Evolutionary conservation across 2,888 invertebrate genomes (phyloP).

Genomic region (Metellina segmentata): DNA sequence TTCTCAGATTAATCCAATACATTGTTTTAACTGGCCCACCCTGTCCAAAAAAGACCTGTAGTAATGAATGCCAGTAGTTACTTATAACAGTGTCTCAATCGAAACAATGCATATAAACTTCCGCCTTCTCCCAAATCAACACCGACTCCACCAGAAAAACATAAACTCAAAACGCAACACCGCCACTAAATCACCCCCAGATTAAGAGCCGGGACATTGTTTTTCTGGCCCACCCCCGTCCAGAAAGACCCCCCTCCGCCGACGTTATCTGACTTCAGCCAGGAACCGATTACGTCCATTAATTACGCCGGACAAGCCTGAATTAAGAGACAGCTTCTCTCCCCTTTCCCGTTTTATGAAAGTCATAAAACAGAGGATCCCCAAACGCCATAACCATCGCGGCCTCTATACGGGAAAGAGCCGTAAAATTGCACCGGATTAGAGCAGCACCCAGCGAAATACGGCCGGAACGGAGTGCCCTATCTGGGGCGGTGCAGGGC

Average conservation of each 20-base stretch:
- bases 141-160: background rate
- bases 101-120: too few species aligned
- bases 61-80: too few species aligned
- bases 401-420: background rate
- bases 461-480: constrained; percentile 61
- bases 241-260: background rate
- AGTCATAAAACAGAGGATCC: constrained; percentile 33
- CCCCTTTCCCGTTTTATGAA: constrained; percentile 24
- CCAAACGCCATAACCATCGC: constrained; percentile 31
- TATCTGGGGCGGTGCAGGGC: constrained; percentile 64
- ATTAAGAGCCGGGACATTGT: background rate
- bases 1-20: background rate
- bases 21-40: background rate
- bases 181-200: constrained; percentile 29
- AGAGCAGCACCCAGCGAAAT: constrained; percentile 38
- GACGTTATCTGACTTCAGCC: constrained; percentile 41
- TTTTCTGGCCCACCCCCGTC: background rate
- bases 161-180: constrained; percentile 3
- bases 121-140: background rate
- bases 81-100: too few species aligned
- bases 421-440: constrained; percentile 28
- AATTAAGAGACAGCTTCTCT: constrained; percentile 14
- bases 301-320: constrained; percentile 49
- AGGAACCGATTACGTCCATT: constrained; percentile 56
- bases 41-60: too few species aligned